These are phyloP conservation scores for Listronotus bonariensis DNA, from an alignment of 1,140 invertebrate species.

Conservation along the genomic window DNA sequence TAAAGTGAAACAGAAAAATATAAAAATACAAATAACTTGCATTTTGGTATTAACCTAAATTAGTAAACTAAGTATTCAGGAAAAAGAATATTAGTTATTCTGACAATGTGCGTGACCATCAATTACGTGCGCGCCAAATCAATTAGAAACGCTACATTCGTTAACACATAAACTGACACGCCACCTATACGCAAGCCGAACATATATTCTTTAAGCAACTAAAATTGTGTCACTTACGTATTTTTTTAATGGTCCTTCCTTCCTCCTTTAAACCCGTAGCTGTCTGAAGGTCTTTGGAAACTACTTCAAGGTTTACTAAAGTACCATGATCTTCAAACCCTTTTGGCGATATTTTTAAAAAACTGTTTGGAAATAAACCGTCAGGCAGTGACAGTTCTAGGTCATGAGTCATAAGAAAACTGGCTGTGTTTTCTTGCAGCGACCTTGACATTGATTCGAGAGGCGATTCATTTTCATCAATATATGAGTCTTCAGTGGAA, in stretches of 20 bases:
- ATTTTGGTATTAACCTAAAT: too few species aligned
- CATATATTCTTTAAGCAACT: too few species aligned
- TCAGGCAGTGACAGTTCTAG: conserved; percentile 72
- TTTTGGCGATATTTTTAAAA: conserved; percentile 71
- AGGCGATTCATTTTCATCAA: conserved; percentile 57
- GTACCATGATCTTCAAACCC: conserved; percentile 73
- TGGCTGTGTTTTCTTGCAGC: conserved; percentile 68
- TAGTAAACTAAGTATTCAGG: too few species aligned
- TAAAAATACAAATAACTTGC: too few species aligned
- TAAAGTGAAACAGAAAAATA: too few species aligned
- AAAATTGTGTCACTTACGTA: conserved; percentile 63
- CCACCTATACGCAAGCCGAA: background rate
- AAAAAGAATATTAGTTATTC: too few species aligned
- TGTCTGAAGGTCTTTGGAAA: conserved; percentile 58
- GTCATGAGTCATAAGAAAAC: conserved; percentile 77
- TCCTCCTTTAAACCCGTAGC: conserved; percentile 51
- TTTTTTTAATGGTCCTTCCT: conserved; percentile 70
- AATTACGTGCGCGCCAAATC: conserved; percentile 1
- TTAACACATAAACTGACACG: background rate
- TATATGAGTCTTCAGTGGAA: conserved; percentile 51
- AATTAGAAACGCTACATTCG: conserved; percentile 4
- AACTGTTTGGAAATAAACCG: conserved; percentile 70
- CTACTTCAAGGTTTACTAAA: conserved; percentile 71
- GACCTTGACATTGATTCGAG: conserved; percentile 72
- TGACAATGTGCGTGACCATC: conserved; percentile 7